phyloP scores from a whole-genome alignment of 2,113 vertebrate genomes.

The Coreoperca whiteheadi region DNA sequence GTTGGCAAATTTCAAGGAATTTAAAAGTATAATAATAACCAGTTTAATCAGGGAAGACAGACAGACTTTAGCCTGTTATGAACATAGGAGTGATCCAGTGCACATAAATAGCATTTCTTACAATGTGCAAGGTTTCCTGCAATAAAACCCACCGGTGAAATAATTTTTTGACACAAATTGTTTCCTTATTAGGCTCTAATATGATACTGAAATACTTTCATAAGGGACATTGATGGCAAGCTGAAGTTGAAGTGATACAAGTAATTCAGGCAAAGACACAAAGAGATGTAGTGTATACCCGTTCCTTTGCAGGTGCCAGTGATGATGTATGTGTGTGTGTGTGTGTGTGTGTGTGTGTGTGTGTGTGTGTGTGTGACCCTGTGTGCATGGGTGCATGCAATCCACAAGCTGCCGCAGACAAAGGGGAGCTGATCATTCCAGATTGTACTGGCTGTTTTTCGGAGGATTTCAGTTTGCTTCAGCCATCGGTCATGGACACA shows the following conservation, averaged over 20 bases:
- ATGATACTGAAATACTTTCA: neutral
- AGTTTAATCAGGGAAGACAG: too few relatives aligned
- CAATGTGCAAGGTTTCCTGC: too few relatives aligned
- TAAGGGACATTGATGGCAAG: neutral
- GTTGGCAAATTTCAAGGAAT: too few relatives aligned
- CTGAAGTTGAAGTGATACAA: neutral
- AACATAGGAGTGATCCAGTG: too few relatives aligned
- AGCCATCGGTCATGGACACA: constrained; percentile 78
- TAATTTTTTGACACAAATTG: too few relatives aligned
- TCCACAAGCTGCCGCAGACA: constrained; percentile 76
- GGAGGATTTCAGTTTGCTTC: constrained; percentile 70
- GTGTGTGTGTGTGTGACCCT: constrained; percentile 2
- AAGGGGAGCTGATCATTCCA: constrained; percentile 82
- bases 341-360: constrained; percentile 12
- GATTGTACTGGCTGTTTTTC: constrained; percentile 81
- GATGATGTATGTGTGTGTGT: constrained; percentile 4
- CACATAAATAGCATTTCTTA: too few relatives aligned
- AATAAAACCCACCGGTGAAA: too few relatives aligned
- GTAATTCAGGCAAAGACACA: constrained; percentile 22
- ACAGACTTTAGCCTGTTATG: too few relatives aligned
- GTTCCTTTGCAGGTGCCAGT: constrained; percentile 28
- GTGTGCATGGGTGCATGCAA: constrained; percentile 49
- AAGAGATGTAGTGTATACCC: neutral
- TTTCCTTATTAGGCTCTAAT: neutral
- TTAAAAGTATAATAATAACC: too few relatives aligned